Conservation (phyloP, 1,140 invertebrate species). For the Drosophila dunni region DNA sequence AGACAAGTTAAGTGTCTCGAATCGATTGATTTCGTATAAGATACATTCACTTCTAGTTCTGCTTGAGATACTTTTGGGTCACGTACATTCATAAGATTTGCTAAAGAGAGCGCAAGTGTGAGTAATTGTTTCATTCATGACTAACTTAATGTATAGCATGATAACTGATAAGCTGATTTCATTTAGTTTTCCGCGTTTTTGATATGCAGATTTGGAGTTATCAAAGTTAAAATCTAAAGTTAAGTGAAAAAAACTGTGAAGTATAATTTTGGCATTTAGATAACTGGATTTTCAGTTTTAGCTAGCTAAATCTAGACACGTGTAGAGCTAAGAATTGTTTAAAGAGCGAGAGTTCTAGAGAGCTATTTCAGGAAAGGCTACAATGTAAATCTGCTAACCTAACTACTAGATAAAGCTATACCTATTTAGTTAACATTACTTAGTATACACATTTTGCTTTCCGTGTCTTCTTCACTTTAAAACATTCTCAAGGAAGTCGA, state of each 20-base stretch:
- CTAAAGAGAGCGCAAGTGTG: slow-evolving; percentile 43
- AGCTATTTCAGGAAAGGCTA: no score
- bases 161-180: slow-evolving; percentile 9
- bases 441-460: no score
- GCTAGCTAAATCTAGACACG: no score
- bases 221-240: no score
- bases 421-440: no score
- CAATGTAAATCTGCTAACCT: no score
- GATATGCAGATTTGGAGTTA: not conserved
- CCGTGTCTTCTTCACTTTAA: not conserved
- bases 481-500: slow-evolving; percentile 8
- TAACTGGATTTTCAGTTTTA: no score
- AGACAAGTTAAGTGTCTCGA: slow-evolving; percentile 29
- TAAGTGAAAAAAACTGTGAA: no score
- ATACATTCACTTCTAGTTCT: slow-evolving; percentile 1
- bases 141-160: not conserved
- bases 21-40: slow-evolving; percentile 53
- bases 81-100: slow-evolving; percentile 54
- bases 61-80: slow-evolving; percentile 20
- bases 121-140: slow-evolving; percentile 65
- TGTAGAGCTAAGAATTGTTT: no score
- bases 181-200: slow-evolving; percentile 3
- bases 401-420: no score
- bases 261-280: no score
- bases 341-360: no score